Conservation (phyloP, 2,888 invertebrate species). For the Crossocerus cetratus region DNA sequence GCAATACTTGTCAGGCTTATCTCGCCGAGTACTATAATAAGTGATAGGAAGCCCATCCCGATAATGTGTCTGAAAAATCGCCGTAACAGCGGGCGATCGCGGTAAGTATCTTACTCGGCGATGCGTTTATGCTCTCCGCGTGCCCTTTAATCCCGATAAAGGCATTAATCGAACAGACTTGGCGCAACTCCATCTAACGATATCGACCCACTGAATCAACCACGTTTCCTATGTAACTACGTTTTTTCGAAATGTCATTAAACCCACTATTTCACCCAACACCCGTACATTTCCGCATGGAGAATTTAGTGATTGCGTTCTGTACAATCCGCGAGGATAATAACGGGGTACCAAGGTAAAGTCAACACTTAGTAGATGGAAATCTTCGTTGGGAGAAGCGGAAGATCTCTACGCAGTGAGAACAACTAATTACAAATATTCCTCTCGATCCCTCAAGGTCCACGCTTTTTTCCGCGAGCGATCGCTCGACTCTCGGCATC, state of each 20-base stretch:
- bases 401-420: no score
- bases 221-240: not conserved
- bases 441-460: no score
- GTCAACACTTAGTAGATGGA: no score
- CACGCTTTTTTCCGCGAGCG: not conserved
- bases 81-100: not conserved
- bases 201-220: not conserved
- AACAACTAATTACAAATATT: no score
- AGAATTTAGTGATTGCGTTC: no score
- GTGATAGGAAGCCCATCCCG: slow-evolving; percentile 22
- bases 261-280: no score
- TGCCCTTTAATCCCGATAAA: not conserved
- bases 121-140: no score
- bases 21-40: slow-evolving; percentile 21
- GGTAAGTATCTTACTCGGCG: no score
- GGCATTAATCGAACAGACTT: not conserved
- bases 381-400: no score
- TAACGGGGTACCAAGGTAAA: no score
- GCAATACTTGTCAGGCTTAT: slow-evolving; percentile 43
- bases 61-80: slow-evolving; percentile 12
- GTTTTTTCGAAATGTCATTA: not conserved
- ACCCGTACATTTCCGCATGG: no score
- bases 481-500: not conserved
- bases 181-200: not conserved
- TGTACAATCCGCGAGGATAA: no score